Conservation (phyloP, 2,113 vertebrate species). For the Lagopus leucura region DNA sequence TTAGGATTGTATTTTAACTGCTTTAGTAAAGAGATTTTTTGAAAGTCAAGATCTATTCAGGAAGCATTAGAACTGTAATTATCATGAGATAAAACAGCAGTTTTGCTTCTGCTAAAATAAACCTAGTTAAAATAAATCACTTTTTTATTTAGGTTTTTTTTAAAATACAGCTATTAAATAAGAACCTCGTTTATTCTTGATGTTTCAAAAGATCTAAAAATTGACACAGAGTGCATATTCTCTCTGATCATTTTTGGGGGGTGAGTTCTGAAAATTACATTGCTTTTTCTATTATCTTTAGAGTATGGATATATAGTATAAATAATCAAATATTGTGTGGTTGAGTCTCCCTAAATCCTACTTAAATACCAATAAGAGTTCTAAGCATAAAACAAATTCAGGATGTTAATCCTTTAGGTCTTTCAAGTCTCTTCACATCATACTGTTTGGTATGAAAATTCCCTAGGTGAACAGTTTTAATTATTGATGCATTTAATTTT, state of each 20-base stretch:
- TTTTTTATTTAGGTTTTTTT: neutral
- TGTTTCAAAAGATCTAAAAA: neutral
- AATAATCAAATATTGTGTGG: neutral
- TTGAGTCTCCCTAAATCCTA: neutral
- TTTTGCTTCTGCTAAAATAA: conserved; percentile 40
- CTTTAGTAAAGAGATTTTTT: conserved; percentile 20
- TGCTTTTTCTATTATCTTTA: neutral
- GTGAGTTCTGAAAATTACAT: neutral
- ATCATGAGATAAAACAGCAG: neutral
- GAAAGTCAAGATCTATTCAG: conserved; percentile 16
- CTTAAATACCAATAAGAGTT: neutral
- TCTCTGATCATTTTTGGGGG: neutral
- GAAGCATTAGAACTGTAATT: neutral
- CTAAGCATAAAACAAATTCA: neutral
- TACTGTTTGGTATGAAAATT: neutral
- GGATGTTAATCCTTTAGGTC: neutral
- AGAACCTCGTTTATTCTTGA: neutral
- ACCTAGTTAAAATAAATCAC: neutral
- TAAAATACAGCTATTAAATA: neutral
- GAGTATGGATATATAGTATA: neutral
- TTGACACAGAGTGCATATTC: neutral
- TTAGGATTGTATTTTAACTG: conserved; percentile 17
- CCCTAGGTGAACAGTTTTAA: neutral
- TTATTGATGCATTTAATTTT: neutral
- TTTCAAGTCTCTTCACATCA: neutral